These are phyloP conservation scores for Xiphophorus hellerii DNA, from an alignment of 2,113 vertebrate genomes.

Conservation along the genomic window DNA sequence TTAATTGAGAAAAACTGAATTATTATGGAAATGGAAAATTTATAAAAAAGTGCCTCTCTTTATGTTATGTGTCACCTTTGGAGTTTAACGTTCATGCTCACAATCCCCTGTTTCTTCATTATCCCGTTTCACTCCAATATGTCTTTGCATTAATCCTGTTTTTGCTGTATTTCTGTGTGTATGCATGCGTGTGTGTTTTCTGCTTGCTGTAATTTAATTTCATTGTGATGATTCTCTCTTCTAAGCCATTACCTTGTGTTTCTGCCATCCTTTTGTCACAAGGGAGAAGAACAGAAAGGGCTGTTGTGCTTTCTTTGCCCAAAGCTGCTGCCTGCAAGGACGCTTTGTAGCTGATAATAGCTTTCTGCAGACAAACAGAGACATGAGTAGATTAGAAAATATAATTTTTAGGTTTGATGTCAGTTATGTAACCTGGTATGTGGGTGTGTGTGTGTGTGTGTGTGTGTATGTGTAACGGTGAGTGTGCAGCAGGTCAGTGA, in stretches of 20 bases:
- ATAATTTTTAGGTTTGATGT: slow-evolving; percentile 3
- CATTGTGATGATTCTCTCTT: slow-evolving; percentile 20
- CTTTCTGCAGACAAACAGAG: slow-evolving; percentile 9
- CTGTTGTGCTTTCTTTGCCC: slow-evolving; percentile 34
- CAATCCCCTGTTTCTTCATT: neutral
- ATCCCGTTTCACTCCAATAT: slow-evolving; percentile 20
- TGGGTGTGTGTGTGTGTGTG: neutral
- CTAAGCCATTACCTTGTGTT: slow-evolving; percentile 23
- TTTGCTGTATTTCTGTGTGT: slow-evolving; percentile 13
- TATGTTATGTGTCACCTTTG: slow-evolving; percentile 24
- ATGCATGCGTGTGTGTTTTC: neutral
- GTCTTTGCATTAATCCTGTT: slow-evolving; percentile 32
- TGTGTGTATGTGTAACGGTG: neutral
- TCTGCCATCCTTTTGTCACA: slow-evolving; percentile 6
- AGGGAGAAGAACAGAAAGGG: slow-evolving; percentile 9
- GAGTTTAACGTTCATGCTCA: neutral
- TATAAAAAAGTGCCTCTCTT: slow-evolving; percentile 21
- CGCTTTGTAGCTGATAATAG: slow-evolving; percentile 48
- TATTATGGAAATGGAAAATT: slow-evolving; percentile 25
- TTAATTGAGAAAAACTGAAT: slow-evolving; percentile 8
- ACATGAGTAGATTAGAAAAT: slow-evolving; percentile 24
- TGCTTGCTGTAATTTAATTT: slow-evolving; percentile 38
- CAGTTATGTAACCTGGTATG: slow-evolving; percentile 13
- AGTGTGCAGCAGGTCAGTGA: slow-evolving; percentile 40
- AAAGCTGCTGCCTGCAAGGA: slow-evolving; percentile 32